These are phyloP conservation scores for Malthinus flaveolus DNA, from an alignment of 2,888 invertebrate genomes.

Conservation along the genomic window DNA sequence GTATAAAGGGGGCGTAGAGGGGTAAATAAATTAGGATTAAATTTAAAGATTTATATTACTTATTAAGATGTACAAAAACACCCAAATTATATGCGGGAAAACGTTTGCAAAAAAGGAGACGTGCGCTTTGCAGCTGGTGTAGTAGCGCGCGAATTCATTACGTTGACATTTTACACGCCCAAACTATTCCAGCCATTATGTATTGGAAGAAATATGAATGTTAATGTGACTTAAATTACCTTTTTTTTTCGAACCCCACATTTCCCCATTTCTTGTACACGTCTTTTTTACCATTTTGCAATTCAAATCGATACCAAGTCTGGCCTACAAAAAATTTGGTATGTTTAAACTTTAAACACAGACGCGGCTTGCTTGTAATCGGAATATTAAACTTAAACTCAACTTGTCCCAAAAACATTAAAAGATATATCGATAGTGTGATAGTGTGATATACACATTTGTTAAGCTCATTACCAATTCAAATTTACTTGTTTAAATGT, in stretches of 20 bases:
- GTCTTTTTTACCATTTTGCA: too few relatives aligned
- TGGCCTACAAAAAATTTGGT: too few relatives aligned
- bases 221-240: conserved; percentile 41
- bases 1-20: too few relatives aligned
- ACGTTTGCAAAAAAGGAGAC: too few relatives aligned
- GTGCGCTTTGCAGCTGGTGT: conserved; percentile 45
- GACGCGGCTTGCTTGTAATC: conserved; percentile 26
- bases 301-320: neutral
- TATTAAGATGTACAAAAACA: too few relatives aligned
- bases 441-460: too few relatives aligned
- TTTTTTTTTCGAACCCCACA: too few relatives aligned
- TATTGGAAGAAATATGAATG: conserved; percentile 47
- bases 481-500: conserved; percentile 38
- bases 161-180: conserved; percentile 49
- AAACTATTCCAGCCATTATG: conserved; percentile 46
- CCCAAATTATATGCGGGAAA: too few relatives aligned
- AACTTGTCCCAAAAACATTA: conserved; percentile 38
- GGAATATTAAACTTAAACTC: conserved; percentile 39
- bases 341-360: conserved; percentile 15
- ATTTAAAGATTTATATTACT: too few relatives aligned
- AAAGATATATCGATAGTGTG: conserved; percentile 37
- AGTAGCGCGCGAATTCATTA: conserved; percentile 44
- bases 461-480: conserved; percentile 39
- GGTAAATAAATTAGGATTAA: too few relatives aligned
- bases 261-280: conserved; percentile 1